Percentiles rank a stretch among this genome's conserved stretches.
phyloP scores from a whole-genome alignment of 1,140 invertebrate species.

The Drosophila willistoni region DNA sequence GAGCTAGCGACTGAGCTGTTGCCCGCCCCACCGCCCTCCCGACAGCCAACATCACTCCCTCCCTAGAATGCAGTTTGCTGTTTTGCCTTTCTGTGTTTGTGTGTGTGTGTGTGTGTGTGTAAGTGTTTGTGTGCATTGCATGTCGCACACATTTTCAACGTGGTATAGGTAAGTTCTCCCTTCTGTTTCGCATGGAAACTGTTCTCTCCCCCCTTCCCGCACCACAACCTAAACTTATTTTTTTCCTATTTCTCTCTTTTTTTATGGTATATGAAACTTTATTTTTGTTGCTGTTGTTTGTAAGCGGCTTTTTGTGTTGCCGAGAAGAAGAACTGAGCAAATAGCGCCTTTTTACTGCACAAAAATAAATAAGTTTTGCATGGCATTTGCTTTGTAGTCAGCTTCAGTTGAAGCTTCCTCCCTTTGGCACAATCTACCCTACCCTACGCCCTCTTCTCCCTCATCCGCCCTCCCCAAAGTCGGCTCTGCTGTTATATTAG shows the following conservation, averaged over 20 bases:
- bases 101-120: slow-evolving; percentile 27
- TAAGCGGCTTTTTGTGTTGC: slow-evolving; percentile 26
- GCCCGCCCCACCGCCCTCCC: neutral
- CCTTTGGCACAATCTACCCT: slow-evolving; percentile 2
- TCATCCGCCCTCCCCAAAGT: slow-evolving; percentile 7
- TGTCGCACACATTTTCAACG: slow-evolving; percentile 66
- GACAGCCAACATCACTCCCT: neutral
- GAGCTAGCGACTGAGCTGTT: neutral
- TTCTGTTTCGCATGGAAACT: slow-evolving; percentile 31
- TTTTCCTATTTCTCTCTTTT: slow-evolving; percentile 37
- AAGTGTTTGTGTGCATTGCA: slow-evolving; percentile 52
- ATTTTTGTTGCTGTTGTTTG: slow-evolving; percentile 44
- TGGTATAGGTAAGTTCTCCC: slow-evolving; percentile 81
- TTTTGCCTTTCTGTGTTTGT: slow-evolving; percentile 7
- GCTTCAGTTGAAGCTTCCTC: slow-evolving; percentile 15
- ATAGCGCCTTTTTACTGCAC: slow-evolving; percentile 58
- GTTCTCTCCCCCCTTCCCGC: slow-evolving; percentile 5
- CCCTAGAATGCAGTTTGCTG: slow-evolving; percentile 33
- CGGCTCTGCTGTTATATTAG: slow-evolving; percentile 45
- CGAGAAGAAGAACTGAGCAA: slow-evolving; percentile 39
- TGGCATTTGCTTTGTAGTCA: slow-evolving; percentile 41
- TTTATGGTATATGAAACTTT: slow-evolving; percentile 71
- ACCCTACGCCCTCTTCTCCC: neutral
- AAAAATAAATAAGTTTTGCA: slow-evolving; percentile 61
- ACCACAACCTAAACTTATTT: slow-evolving; percentile 29